A percentile compares a stretch with the other conserved stretches of the same genome.
Evolutionary conservation across 2,797 vertebrate genomes (phyloP).

Genomic region (Otolemur crassicaudatus): DNA sequence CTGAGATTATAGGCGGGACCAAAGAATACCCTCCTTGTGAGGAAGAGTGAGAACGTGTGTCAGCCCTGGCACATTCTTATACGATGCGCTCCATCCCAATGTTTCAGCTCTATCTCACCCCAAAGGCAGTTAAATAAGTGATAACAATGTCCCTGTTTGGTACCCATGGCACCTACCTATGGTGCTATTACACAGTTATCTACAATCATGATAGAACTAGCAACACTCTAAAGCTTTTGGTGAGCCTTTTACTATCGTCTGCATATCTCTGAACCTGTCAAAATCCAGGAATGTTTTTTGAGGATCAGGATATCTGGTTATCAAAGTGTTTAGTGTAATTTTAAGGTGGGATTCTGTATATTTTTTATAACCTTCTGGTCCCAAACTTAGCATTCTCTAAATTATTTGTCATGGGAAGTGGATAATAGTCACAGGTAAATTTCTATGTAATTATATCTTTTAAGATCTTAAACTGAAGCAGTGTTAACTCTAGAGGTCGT

Average conservation of each 20-base stretch:
- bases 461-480: background rate
- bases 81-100: background rate
- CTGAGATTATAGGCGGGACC: background rate
- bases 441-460: background rate
- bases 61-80: background rate
- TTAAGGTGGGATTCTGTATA: background rate
- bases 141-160: background rate
- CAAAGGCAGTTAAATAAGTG: background rate
- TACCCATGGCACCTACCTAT: background rate
- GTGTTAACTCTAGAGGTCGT: background rate
- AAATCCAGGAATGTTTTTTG: background rate
- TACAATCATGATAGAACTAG: background rate
- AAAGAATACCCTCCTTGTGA: background rate
- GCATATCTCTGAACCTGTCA: background rate
- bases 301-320: background rate
- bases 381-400: constrained; percentile 4
- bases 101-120: background rate
- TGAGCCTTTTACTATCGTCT: background rate
- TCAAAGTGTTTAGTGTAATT: background rate
- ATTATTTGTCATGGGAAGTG: background rate
- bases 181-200: background rate
- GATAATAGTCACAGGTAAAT: background rate
- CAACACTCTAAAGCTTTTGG: background rate
- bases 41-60: background rate
- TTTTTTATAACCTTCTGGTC: background rate